Conservation (phyloP, 64 coral and sea anemone genomes). For the Stylophora pistillata region DNA sequence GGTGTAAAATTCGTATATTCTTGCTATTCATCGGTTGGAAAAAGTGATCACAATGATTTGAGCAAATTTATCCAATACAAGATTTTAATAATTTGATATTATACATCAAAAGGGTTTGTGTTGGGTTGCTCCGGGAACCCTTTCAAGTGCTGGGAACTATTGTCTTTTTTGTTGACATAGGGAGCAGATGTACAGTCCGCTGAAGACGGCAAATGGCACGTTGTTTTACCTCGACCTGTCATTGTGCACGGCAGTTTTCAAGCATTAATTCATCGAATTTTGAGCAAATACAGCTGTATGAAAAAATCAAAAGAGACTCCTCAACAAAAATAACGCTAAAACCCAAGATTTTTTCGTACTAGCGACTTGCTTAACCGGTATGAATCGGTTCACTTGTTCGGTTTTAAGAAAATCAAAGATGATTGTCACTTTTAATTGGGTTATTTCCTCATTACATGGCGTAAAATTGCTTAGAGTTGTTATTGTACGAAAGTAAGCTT, state of each 20-base stretch:
- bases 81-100: slow-evolving; percentile 61
- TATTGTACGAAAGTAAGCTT: not conserved
- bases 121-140: slow-evolving; percentile 46
- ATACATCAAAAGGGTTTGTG: slow-evolving; percentile 54
- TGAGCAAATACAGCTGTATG: slow-evolving; percentile 88
- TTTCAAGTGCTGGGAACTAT: slow-evolving; percentile 28
- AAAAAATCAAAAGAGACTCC: slow-evolving; percentile 51
- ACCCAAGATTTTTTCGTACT: not conserved
- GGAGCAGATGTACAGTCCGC: slow-evolving; percentile 80
- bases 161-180: slow-evolving; percentile 69
- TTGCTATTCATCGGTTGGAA: no score
- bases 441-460: slow-evolving; percentile 1
- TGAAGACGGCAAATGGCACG: slow-evolving; percentile 60
- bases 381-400: not conserved
- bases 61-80: slow-evolving; percentile 35
- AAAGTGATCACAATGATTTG: not conserved
- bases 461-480: not conserved
- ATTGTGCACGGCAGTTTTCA: slow-evolving; percentile 59
- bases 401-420: not conserved
- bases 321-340: slow-evolving; percentile 8
- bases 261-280: slow-evolving; percentile 86
- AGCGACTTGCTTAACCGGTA: not conserved
- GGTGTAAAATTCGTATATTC: no score
- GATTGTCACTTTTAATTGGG: slow-evolving; percentile 51
- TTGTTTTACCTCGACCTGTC: slow-evolving; percentile 61